Evolutionary conservation across 2,113 vertebrate species (phyloP).

Genomic region (Vanacampus margaritifer): DNA sequence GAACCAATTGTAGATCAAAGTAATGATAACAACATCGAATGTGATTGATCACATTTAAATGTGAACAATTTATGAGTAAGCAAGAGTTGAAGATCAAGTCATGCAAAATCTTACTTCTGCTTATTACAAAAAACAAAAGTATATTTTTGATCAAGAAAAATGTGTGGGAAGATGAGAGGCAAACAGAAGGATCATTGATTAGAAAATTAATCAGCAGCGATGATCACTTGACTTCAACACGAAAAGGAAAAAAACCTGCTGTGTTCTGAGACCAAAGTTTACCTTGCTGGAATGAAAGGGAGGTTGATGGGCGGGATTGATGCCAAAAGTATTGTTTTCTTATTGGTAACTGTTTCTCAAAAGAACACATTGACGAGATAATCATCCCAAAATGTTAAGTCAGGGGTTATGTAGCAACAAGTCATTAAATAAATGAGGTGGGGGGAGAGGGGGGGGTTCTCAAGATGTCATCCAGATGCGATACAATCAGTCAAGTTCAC

Average conservation of each 20-base stretch:
- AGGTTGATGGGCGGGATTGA: background rate
- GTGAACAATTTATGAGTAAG: slow-evolving; percentile 12
- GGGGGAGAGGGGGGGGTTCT: background rate
- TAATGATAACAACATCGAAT: background rate
- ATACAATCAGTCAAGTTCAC: slow-evolving; percentile 74
- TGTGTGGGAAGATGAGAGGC: background rate
- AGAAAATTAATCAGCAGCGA: slow-evolving; percentile 23
- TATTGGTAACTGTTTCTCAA: slow-evolving; percentile 20
- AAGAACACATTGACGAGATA: slow-evolving; percentile 14
- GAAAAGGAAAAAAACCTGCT: slow-evolving; percentile 38
- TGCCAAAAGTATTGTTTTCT: slow-evolving; percentile 21
- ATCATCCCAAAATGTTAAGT: background rate
- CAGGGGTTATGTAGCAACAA: slow-evolving; percentile 20
- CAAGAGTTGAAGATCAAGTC: slow-evolving; percentile 3
- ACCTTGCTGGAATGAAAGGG: slow-evolving; percentile 46
- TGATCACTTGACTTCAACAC: background rate
- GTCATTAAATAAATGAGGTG: slow-evolving; percentile 11
- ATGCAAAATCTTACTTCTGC: slow-evolving; percentile 2
- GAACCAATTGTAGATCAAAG: slow-evolving; percentile 8
- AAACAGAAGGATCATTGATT: background rate
- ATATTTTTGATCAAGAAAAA: slow-evolving; percentile 32
- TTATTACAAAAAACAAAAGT: slow-evolving; percentile 36
- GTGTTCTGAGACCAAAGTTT: slow-evolving; percentile 68
- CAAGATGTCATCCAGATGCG: slow-evolving; percentile 70
- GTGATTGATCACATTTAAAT: slow-evolving; percentile 3